Percentiles rank a stretch among this genome's conserved stretches.
phyloP scores from a whole-genome alignment of 1,140 invertebrate genomes.

The Drosophila chauvacae region DNA sequence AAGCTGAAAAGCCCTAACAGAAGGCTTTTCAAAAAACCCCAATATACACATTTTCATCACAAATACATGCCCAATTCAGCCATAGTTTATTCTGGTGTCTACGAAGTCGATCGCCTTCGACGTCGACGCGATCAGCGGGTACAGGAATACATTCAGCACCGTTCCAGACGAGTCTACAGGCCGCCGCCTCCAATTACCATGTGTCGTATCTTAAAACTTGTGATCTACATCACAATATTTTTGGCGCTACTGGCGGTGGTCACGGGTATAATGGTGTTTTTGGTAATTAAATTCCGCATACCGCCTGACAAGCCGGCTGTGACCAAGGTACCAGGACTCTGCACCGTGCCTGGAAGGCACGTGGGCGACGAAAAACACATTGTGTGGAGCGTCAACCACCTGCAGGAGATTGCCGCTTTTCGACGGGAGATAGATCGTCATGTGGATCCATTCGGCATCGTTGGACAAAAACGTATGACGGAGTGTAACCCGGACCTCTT shows the following conservation, averaged over 20 bases:
- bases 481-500: constrained; percentile 49
- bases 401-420: constrained; percentile 1
- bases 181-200: constrained; percentile 1
- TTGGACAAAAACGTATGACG: constrained; percentile 15
- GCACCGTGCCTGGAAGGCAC: constrained; percentile 25
- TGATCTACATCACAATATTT: constrained; percentile 20
- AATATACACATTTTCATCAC: background rate
- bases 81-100: constrained; percentile 13
- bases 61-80: constrained; percentile 22
- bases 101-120: constrained; percentile 18
- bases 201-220: constrained; percentile 20
- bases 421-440: constrained; percentile 18
- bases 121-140: constrained; percentile 20
- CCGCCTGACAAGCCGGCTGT: constrained; percentile 9
- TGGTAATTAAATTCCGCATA: background rate
- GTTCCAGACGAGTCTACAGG: constrained; percentile 1
- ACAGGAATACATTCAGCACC: background rate
- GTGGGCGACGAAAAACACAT: constrained; percentile 37
- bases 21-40: background rate
- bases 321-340: constrained; percentile 35
- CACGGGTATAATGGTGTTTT: background rate
- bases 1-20: background rate
- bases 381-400: constrained; percentile 7
- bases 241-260: background rate
- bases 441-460: constrained; percentile 18